Base-by-base conservation (phyloP, 2,113 vertebrate species). In the Chaetodon trifascialis region DNA sequence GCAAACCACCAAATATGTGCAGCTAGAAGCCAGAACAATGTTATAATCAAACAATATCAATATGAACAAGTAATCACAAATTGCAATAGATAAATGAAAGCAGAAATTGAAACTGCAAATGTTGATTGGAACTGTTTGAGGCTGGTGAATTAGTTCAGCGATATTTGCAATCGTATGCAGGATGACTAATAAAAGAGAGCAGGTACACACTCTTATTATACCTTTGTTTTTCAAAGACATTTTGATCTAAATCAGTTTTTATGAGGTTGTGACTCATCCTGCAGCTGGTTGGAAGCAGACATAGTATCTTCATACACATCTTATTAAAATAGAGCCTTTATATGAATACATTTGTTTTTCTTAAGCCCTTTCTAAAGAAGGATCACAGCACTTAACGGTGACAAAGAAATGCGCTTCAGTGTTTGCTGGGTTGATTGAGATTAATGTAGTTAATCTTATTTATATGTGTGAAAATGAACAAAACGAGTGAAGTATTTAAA, bases 101-200 rank as follows among this genome's bases (percentile, higher is more conserved):
- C 6, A 46, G 21, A 36, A 21, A 47, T 58, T 68, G 1, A 21
- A 2, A 25, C 36, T 62, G 12, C 4, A 44, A 15, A 59, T 59
- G 15, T 36, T 40, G 30, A 12, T 46, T 55, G 11, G 11, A 79
- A 49, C 44, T 2, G n/a, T 56, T 74, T 55, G 16, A 64, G 14
- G 46, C n/a, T 23, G 59, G 25, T 40, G n/a, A 78, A 55, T 55
- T 12, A 52, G 5, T 64, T 55, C 34, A 75, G 17, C 72, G 75
- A 64, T 25, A 54, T 76, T 60, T 78, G 19, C 59, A n/a, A 1
- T 67, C 51, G 17, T 66, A 25, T 16, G 55, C 64, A 63, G 74
- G 52, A 38, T 15, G 54, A 56, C 15, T 46, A 23, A 30, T 36
- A 11, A 46, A 25, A 21, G 46, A 51, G 49, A 7, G 65, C 21